Evolutionary conservation across 2,888 invertebrate species (phyloP).

Genomic region (Dastarcus helophoroides): DNA sequence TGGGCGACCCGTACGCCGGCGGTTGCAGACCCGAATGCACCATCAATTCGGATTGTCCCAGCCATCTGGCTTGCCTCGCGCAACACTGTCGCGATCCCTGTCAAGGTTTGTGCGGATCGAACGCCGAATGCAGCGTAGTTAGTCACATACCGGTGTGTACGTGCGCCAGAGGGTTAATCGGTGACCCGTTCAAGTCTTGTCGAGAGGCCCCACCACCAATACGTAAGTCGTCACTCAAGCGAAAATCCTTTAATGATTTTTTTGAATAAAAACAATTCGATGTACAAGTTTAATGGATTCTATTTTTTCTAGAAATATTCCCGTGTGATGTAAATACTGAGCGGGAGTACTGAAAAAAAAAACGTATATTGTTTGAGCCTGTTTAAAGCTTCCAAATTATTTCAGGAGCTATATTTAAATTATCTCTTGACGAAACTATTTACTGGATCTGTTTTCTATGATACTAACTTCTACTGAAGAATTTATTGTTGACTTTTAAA

Average conservation of each 20-base stretch:
- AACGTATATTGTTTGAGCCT: no score
- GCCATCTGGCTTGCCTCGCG: constrained; percentile 65
- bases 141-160: constrained; percentile 76
- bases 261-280: constrained; percentile 1
- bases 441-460: no score
- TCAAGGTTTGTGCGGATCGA: constrained; percentile 69
- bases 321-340: no score
- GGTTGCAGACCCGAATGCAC: constrained; percentile 81
- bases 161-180: constrained; percentile 63
- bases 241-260: constrained; percentile 15
- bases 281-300: neutral
- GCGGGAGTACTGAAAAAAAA: no score
- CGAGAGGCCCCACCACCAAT: constrained; percentile 44
- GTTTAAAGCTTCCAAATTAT: no score
- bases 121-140: constrained; percentile 70
- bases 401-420: no score
- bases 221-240: constrained; percentile 39
- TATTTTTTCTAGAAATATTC: constrained; percentile 5
- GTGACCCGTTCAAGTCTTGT: constrained; percentile 75
- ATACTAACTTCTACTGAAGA: no score
- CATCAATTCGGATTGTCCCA: constrained; percentile 69
- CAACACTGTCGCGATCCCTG: constrained; percentile 82
- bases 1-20: constrained; percentile 75
- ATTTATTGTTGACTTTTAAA: no score
- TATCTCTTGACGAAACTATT: no score